These are phyloP conservation scores for Tympanuchus pallidicinctus DNA, from an alignment of 2,113 vertebrate genomes.

Conservation along the genomic window DNA sequence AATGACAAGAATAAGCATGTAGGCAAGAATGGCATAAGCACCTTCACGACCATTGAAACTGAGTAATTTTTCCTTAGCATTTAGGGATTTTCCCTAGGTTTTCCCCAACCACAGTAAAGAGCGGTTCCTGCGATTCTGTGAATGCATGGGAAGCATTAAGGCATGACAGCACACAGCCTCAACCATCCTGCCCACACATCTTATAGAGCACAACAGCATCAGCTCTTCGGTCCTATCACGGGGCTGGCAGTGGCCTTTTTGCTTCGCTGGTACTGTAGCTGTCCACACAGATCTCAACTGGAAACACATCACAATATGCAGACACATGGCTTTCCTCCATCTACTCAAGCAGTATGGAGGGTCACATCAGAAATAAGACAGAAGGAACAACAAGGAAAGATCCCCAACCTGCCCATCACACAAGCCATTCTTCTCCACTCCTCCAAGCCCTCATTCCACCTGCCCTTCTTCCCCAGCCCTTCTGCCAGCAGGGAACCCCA, in stretches of 20 bases:
- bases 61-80: not conserved
- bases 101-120: not conserved
- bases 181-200: not conserved
- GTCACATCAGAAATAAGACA: not conserved
- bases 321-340: not conserved
- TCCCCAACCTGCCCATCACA: not conserved
- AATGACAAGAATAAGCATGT: not conserved
- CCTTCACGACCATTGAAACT: not conserved
- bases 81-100: not conserved
- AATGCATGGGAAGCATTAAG: not conserved
- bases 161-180: not conserved
- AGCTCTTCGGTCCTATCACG: not conserved
- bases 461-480: not conserved
- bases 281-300: not conserved
- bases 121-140: rapidly evolving
- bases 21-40: not conserved
- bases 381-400: not conserved
- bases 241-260: not conserved
- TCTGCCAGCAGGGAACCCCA: not conserved
- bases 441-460: not conserved
- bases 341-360: not conserved
- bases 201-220: not conserved
- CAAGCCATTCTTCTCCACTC: not conserved
- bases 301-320: not conserved
- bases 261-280: not conserved